phyloP scores from a whole-genome alignment of 1,140 invertebrate species.

The Trinorchestia longiramus region DNA sequence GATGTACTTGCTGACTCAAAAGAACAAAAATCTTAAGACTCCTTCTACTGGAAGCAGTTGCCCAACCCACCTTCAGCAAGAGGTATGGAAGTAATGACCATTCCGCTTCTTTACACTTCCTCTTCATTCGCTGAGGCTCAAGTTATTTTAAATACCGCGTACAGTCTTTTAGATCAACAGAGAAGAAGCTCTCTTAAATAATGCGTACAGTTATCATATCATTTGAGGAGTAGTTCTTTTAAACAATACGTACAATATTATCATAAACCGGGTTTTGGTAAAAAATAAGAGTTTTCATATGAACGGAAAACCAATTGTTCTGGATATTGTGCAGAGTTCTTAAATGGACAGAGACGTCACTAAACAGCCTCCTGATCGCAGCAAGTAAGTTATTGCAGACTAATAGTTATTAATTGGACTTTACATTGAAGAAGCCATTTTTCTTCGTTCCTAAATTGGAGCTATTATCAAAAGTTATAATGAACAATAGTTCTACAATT shows the following conservation, averaged over 20 bases:
- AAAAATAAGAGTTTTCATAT: too few relatives aligned
- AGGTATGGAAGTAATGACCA: neutral
- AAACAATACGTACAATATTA: too few relatives aligned
- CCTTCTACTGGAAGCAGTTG: neutral
- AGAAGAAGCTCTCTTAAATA: neutral
- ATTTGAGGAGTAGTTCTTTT: too few relatives aligned
- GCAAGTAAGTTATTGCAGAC: neutral
- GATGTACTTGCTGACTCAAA: neutral
- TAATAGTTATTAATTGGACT: neutral
- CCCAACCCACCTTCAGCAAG: neutral
- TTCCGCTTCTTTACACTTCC: neutral
- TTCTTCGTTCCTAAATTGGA: neutral
- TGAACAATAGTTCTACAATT: neutral
- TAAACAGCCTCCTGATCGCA: neutral
- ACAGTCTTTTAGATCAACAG: neutral
- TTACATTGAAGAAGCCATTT: neutral
- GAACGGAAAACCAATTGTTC: too few relatives aligned
- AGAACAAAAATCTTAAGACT: neutral
- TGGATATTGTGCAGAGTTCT: too few relatives aligned
- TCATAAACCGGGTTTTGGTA: too few relatives aligned
- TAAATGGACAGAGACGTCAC: neutral
- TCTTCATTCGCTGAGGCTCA: neutral
- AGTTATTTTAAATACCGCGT: neutral
- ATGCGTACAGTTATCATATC: neutral
- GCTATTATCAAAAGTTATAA: neutral